Evolutionary conservation across 2,113 vertebrate genomes (phyloP), one percentile per base, ranked within the genome.

Genomic region (Amphilophus citrinellus): DNA sequence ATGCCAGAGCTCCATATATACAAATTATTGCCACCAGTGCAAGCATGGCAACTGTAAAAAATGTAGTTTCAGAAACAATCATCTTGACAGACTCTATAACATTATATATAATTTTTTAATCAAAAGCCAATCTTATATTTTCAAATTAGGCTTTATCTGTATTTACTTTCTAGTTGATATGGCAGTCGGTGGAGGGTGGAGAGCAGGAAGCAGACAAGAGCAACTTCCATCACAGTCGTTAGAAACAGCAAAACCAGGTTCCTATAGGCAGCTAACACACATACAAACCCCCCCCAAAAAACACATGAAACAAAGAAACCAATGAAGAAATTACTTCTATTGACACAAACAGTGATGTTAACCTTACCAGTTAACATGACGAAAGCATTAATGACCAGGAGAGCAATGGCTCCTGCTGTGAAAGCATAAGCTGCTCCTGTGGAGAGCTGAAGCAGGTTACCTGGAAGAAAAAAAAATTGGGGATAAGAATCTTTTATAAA

Each of bases 341-440:
- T 63, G 20, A 79, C 15, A 37, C 2, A 37, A 44, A 68, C 1
- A 42, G 22, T 65, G 11, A 27, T 10, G 5, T 84, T 15, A 62
- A 57, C 75, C 95, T 95, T 85, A 98, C 97, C 97, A 24, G 96
- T 92, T 56, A 97, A 3, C 18, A 97, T 93, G 13, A 98, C 84
- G 84, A 97, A 97, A 5, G 75, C 86, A 24, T 98, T 97, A 60
- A 97, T 93, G 53, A 98, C 93, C 83, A 98, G 78, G 82, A 97
- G 97, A 75, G 97, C 96, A 17, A 96, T 32, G 2, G 95, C 95
- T 63, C 97, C 97, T 20, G 96, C 96, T 3, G 97, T 93, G 89
- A 98, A 97, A 56, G 93, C 97, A 37, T 94, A 84, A 0, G 90
- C 62, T 71, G 57, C 92, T 37, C 88, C 93, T 0, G 3, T 50